Evolutionary conservation across 2,888 invertebrate genomes (phyloP).

Genomic region (Carpatolechia fugitivella): DNA sequence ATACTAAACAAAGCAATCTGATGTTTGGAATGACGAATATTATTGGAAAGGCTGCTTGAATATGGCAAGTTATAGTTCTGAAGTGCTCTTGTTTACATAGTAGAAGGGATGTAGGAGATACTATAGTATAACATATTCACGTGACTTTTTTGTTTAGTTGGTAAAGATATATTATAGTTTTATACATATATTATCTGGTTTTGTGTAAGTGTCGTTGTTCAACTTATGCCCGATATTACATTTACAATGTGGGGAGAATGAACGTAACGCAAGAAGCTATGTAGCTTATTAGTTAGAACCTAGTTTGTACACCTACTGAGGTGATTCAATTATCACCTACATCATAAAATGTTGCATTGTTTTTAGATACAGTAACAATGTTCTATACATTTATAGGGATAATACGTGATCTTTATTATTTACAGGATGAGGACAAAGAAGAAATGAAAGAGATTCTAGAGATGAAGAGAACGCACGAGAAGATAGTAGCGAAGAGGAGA

Average conservation of each 20-base stretch:
- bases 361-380: not conserved
- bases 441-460: slow-evolving; percentile 96
- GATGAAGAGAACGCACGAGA: slow-evolving; percentile 92
- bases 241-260: not conserved
- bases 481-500: slow-evolving; percentile 85
- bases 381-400: too few species aligned
- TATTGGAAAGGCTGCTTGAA: too few species aligned
- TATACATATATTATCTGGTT: too few species aligned
- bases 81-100: too few species aligned
- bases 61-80: too few species aligned
- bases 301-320: not conserved
- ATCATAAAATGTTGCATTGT: not conserved
- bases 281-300: not conserved
- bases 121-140: too few species aligned
- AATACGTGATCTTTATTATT: slow-evolving; percentile 17
- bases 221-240: not conserved
- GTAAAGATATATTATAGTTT: too few species aligned
- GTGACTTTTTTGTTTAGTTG: too few species aligned
- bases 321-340: slow-evolving; percentile 2
- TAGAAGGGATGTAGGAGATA: too few species aligned
- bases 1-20: too few species aligned
- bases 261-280: not conserved
- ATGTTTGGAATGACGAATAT: too few species aligned
- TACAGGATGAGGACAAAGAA: slow-evolving; percentile 93
- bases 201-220: too few species aligned